A percentile compares a stretch with the other conserved stretches of the same genome.
Conservation (phyloP, 2,888 invertebrate genomes). For the Ceraclea dissimilis region DNA sequence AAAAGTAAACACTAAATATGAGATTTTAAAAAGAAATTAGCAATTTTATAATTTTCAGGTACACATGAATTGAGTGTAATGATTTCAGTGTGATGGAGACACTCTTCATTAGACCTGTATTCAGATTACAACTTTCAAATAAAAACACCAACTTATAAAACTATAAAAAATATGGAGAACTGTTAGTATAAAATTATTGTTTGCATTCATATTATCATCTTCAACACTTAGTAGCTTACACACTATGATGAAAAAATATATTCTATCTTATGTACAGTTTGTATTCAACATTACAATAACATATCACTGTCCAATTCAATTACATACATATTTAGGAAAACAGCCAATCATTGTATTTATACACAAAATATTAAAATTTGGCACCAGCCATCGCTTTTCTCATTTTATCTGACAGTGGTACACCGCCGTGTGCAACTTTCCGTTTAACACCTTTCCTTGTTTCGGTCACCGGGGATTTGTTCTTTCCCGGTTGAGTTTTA, state of each 20-base stretch:
- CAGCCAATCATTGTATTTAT: not conserved
- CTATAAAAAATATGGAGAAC: too few species aligned
- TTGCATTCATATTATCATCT: too few species aligned
- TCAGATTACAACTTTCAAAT: too few species aligned
- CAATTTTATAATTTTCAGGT: too few species aligned
- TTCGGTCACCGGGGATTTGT: not conserved
- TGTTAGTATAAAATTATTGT: too few species aligned
- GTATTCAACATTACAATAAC: not conserved
- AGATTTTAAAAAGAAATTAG: too few species aligned
- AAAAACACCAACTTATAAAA: too few species aligned
- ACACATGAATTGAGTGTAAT: too few species aligned
- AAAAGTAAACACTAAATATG: too few species aligned
- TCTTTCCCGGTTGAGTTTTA: not conserved
- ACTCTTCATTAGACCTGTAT: too few species aligned
- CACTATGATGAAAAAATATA: not conserved
- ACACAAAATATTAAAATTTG: slow-evolving; percentile 14
- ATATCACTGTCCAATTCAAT: not conserved
- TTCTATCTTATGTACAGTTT: not conserved
- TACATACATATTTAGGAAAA: not conserved
- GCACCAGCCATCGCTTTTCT: slow-evolving; percentile 31
- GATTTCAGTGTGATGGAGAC: too few species aligned
- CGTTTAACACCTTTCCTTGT: slow-evolving; percentile 16
- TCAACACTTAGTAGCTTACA: not conserved
- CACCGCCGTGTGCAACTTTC: slow-evolving; percentile 34
- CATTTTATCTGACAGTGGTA: slow-evolving; percentile 41